Evolutionary conservation across 2,797 vertebrate species (phyloP).

Genomic region (Pangasius larnaudii): DNA sequence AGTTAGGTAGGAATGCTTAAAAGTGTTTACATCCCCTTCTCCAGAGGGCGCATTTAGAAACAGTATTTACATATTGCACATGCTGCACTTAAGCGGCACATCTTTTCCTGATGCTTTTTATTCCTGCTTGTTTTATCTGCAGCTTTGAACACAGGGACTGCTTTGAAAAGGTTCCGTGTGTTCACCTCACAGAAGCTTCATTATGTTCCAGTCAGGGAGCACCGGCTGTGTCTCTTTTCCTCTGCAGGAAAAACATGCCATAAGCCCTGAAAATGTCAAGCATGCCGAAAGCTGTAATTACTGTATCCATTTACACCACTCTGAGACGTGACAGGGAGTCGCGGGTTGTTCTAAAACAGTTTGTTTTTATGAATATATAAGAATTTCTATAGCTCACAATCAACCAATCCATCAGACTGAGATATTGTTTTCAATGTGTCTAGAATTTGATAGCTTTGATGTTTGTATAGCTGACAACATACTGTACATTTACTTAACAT

Average conservation of each 20-base stretch:
- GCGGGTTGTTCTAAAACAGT: constrained; percentile 36
- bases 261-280: constrained; percentile 67
- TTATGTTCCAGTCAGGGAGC: constrained; percentile 60
- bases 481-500: constrained; percentile 10
- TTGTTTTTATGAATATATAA: constrained; percentile 43
- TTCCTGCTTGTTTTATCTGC: constrained; percentile 46
- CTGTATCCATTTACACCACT: constrained; percentile 63
- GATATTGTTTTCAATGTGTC: constrained; percentile 5
- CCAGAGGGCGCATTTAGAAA: constrained; percentile 1
- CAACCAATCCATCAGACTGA: constrained; percentile 32
- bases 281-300: constrained; percentile 70
- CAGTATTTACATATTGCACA: constrained; percentile 11
- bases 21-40: neutral
- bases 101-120: constrained; percentile 40
- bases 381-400: constrained; percentile 20
- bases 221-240: constrained; percentile 64
- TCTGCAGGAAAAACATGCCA: constrained; percentile 56
- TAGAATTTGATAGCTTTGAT: neutral
- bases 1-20: neutral
- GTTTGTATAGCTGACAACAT: neutral
- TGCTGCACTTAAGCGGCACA: constrained; percentile 15
- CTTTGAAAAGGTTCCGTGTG: constrained; percentile 57
- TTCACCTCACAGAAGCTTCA: constrained; percentile 63
- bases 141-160: constrained; percentile 46
- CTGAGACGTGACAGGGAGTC: constrained; percentile 56